Evolutionary conservation across 2,888 invertebrate species (phyloP).

Genomic region (Noctua fimbriata): DNA sequence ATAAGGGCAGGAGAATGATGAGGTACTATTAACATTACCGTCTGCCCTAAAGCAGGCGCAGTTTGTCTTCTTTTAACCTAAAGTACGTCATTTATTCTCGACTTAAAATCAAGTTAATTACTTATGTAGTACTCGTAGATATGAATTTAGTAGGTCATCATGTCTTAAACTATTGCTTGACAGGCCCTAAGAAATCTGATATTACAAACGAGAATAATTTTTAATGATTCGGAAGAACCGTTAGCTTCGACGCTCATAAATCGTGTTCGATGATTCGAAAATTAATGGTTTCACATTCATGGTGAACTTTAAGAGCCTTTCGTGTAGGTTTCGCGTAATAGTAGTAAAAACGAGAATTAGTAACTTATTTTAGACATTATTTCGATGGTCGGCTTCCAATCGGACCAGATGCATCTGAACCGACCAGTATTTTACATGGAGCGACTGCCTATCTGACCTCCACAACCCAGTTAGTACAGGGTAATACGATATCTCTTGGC

Average conservation of each 20-base stretch:
- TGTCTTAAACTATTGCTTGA: constrained; percentile 22
- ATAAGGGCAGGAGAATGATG: too few relatives aligned
- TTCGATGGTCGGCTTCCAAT: too few relatives aligned
- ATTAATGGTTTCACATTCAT: constrained; percentile 14
- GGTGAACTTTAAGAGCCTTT: neutral
- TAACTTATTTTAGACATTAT: neutral
- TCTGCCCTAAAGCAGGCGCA: neutral
- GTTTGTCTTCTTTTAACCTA: neutral
- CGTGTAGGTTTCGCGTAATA: neutral
- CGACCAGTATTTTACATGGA: too few relatives aligned
- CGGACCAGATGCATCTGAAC: too few relatives aligned
- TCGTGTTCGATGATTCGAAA: constrained; percentile 34
- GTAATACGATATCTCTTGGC: too few relatives aligned
- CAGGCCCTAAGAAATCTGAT: constrained; percentile 24
- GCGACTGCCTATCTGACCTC: too few relatives aligned
- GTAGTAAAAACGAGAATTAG: neutral
- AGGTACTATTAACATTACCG: neutral
- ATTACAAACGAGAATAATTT: constrained; percentile 22
- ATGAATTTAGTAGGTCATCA: constrained; percentile 25
- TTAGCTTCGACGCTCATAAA: constrained; percentile 23
- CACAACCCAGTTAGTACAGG: too few relatives aligned
- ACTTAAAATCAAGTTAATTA: neutral
- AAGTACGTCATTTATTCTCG: neutral
- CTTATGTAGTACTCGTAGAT: neutral
- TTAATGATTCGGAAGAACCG: constrained; percentile 24